Conservation (phyloP, 1,140 invertebrate species). For the Carcinoscorpius rotundicauda region DNA sequence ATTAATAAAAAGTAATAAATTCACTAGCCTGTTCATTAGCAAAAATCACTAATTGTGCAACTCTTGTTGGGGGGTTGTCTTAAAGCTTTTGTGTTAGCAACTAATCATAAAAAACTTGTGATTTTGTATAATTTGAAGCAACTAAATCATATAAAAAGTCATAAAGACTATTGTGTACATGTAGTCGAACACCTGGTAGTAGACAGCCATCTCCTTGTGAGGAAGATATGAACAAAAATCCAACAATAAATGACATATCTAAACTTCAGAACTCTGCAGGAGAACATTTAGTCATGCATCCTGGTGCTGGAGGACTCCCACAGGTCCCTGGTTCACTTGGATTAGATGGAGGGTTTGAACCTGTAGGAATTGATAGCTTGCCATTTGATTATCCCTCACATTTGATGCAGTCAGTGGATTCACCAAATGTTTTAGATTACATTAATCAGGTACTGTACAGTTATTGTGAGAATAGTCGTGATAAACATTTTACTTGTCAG, state of each 20-base stretch:
- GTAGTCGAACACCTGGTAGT: constrained; percentile 71
- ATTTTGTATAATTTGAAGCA: no score
- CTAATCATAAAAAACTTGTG: no score
- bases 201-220: constrained; percentile 79
- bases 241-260: constrained; percentile 14
- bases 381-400: constrained; percentile 34
- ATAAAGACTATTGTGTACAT: no score
- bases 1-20: no score
- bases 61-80: no score
- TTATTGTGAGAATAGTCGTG: constrained; percentile 4
- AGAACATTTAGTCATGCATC: constrained; percentile 6
- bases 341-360: constrained; percentile 25
- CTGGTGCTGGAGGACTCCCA: neutral
- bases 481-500: constrained; percentile 1
- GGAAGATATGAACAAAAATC: constrained; percentile 52
- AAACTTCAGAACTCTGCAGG: constrained; percentile 4
- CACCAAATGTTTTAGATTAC: constrained; percentile 37
- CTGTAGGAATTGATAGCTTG: constrained; percentile 32
- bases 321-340: constrained; percentile 1
- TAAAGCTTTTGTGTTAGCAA: no score
- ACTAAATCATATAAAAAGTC: no score
- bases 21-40: no score
- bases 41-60: no score
- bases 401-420: constrained; percentile 35
- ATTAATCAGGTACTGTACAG: constrained; percentile 26